Evolutionary conservation across 2,888 invertebrate genomes (phyloP).

Genomic region (Beris chalybata): DNA sequence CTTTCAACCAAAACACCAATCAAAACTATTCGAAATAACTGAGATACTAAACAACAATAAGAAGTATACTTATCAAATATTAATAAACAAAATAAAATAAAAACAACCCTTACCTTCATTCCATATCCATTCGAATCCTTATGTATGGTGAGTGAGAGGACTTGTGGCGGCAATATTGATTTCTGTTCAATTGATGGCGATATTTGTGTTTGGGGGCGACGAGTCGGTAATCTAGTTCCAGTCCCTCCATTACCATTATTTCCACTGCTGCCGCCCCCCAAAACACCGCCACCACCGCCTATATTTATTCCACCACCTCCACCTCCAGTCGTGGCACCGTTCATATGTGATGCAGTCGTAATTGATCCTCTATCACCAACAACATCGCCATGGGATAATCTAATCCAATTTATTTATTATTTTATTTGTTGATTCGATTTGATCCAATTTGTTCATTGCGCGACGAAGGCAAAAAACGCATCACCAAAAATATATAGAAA

Average conservation of each 20-base stretch:
- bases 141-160: slow-evolving; percentile 54
- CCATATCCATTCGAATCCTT: slow-evolving; percentile 57
- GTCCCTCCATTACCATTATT: slow-evolving; percentile 35
- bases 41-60: neutral
- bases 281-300: slow-evolving; percentile 39
- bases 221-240: slow-evolving; percentile 43
- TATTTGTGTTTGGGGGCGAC: slow-evolving; percentile 49
- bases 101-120: slow-evolving; percentile 51
- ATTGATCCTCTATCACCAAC: slow-evolving; percentile 20
- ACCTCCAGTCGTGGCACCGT: slow-evolving; percentile 36
- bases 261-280: slow-evolving; percentile 40
- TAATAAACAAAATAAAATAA: slow-evolving; percentile 11
- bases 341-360: slow-evolving; percentile 35
- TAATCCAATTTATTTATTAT: slow-evolving; percentile 10
- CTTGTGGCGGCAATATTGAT: slow-evolving; percentile 28
- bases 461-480: neutral
- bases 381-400: slow-evolving; percentile 20
- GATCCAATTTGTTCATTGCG: neutral
- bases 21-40: neutral
- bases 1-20: too few species aligned
- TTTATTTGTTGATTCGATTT: slow-evolving; percentile 32
- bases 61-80: neutral
- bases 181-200: slow-evolving; percentile 33
- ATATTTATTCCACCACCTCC: slow-evolving; percentile 38
- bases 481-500: neutral